Percentiles rank a stretch among this genome's conserved stretches.
phyloP scores from a whole-genome alignment of 2,797 vertebrate species.

The Acanthopagrus latus region DNA sequence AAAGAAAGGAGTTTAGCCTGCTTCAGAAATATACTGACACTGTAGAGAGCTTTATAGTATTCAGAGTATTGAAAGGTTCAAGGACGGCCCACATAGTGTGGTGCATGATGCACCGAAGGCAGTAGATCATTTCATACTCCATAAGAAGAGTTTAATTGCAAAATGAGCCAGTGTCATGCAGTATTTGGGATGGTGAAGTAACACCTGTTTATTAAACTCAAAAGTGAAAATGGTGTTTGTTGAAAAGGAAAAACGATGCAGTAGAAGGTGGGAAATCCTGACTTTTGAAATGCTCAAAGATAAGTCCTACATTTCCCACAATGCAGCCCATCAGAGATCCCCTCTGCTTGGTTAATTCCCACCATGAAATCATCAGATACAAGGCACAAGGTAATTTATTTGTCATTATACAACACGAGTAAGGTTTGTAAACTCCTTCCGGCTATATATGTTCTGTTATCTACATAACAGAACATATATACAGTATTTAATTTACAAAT shows the following conservation, averaged over 20 bases:
- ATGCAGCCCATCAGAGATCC: neutral
- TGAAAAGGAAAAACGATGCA: neutral
- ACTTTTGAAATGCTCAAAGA: neutral
- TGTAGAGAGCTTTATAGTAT: conserved; percentile 28
- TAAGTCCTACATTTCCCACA: neutral
- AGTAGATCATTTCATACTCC: neutral
- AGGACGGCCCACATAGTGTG: conserved; percentile 17
- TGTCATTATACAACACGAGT: too few relatives aligned
- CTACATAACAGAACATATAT: too few relatives aligned
- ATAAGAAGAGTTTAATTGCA: neutral
- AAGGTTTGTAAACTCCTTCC: too few relatives aligned
- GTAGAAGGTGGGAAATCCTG: neutral
- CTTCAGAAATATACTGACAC: conserved; percentile 44
- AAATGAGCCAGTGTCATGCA: conserved; percentile 2
- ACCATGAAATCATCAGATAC: too few relatives aligned
- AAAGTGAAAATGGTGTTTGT: neutral
- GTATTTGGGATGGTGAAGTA: neutral
- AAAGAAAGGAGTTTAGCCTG: conserved; percentile 37
- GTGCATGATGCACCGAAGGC: neutral
- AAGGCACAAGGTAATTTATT: too few relatives aligned
- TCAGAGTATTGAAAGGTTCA: conserved; percentile 31
- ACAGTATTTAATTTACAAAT: too few relatives aligned
- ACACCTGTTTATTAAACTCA: neutral
- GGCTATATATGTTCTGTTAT: too few relatives aligned
- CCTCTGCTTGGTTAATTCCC: neutral